A percentile compares a stretch with the other conserved stretches of the same genome.
phyloP scores from a whole-genome alignment of 2,113 vertebrate species.

The Manacus vitellinus region DNA sequence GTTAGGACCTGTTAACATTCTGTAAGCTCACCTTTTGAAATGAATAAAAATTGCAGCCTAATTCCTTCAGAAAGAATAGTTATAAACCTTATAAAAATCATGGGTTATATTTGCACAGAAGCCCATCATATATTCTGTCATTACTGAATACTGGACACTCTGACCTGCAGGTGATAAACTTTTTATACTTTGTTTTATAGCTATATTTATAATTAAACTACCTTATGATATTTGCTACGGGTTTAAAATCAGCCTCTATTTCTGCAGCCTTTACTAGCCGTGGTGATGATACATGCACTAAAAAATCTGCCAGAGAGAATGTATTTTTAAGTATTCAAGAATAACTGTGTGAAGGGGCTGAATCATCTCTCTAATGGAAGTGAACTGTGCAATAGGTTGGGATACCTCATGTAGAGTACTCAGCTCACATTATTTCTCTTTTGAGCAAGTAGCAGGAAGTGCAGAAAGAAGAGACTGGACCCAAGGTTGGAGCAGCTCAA shows the following conservation, averaged over 20 bases:
- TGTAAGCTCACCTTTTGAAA: background rate
- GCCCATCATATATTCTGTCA: background rate
- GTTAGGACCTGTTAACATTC: background rate
- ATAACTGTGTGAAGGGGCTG: conserved; percentile 3
- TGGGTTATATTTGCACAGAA: background rate
- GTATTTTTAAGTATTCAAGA: conserved; percentile 23
- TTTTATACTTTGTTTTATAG: background rate
- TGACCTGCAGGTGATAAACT: background rate
- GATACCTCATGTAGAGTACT: background rate
- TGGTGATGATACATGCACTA: background rate
- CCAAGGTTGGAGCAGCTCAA: background rate
- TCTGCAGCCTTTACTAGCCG: background rate
- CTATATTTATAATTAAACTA: background rate
- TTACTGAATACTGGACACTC: background rate
- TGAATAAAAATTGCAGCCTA: background rate
- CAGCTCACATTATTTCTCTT: background rate
- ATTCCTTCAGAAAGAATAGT: background rate
- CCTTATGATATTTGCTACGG: background rate
- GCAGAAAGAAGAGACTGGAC: background rate
- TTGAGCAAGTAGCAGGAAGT: background rate
- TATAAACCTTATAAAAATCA: background rate
- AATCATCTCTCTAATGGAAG: conserved; percentile 12
- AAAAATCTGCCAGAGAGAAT: background rate
- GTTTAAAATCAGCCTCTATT: conserved; percentile 6
- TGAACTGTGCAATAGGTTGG: background rate